Percentiles rank a stretch among this genome's conserved stretches.
Conservation (phyloP, 2,888 invertebrate genomes). For the Galerucella nymphaeae region DNA sequence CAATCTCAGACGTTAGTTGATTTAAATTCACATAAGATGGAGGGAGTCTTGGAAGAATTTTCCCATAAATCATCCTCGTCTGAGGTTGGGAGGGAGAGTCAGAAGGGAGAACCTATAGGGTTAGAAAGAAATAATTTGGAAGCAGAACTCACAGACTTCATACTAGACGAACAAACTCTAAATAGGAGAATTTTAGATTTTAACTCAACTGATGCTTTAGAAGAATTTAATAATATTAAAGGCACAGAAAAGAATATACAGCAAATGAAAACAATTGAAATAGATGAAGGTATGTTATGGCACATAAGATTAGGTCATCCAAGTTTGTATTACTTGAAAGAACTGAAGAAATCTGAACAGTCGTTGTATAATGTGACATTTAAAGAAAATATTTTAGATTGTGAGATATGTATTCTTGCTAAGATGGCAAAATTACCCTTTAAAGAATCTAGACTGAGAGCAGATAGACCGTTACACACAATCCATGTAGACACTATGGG, state of each 20-base stretch:
- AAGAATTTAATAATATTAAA: conserved; percentile 15
- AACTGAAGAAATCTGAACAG: conserved; percentile 44
- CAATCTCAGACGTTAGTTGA: conserved; percentile 25
- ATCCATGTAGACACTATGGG: conserved; percentile 50
- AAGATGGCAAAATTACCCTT: conserved; percentile 48
- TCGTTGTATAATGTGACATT: conserved; percentile 41
- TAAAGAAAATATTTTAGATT: conserved; percentile 45
- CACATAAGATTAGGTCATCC: too few relatives aligned
- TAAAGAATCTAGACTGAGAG: too few relatives aligned
- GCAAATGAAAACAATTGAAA: too few relatives aligned
- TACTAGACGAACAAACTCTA: conserved; percentile 5
- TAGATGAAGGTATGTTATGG: too few relatives aligned
- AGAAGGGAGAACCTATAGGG: too few relatives aligned
- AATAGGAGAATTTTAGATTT: conserved; percentile 19
- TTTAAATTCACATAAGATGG: not conserved
- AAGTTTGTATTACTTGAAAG: conserved; percentile 46
- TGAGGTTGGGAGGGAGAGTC: conserved; percentile 33
- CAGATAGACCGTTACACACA: too few relatives aligned
- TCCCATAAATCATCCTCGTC: not conserved
- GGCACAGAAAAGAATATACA: too few relatives aligned
- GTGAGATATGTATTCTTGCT: conserved; percentile 41
- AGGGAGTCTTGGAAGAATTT: conserved; percentile 2
- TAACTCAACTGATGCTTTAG: conserved; percentile 16
- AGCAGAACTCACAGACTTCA: not conserved
- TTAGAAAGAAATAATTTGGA: too few relatives aligned